Evolutionary conservation across 2,888 invertebrate genomes (phyloP), one percentile per base, ranked within the genome.

Genomic region (Therioaphis trifolii): DNA sequence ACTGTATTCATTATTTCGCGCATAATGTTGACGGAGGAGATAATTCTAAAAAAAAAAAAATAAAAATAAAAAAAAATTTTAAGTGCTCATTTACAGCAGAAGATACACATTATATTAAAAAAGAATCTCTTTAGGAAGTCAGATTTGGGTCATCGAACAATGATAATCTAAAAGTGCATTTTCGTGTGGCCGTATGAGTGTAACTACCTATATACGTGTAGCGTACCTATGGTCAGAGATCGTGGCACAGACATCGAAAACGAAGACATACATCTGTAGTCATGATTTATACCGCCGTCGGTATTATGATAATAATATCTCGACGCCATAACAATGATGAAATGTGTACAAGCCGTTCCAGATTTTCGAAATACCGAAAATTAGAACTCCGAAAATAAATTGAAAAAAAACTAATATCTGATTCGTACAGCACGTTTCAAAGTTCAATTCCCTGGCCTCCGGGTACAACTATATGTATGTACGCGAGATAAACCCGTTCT

Each of bases 111-210:
- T 58, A 24, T 58, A 21, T 58, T 58, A 58, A 21, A 7, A 58
- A 21, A 58, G n/a, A 58, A 58, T 58, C 58, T 12, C 21, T 58
- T 3, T 2, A 7, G 21, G 58, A 21, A 58, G 58, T 58, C 11
- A 21, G 58, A 58, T 58, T 58, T 58, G 58, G 58, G 58, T 58
- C 58, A 58, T 58, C 58, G 58, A 58, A 58, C 58, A 58, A 58
- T 58, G 58, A 58, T n/a, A 58, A 58, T 58, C 21, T 58, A 58
- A 58, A 21, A 9, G 24, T 21, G 21, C 58, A 58, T 58, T 58
- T 58, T 58, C 21, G 21, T 58, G 5, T 11, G 12, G 12, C 9
- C 21, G 58, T 58, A 35, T 7, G 24, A 21, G 58, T 58, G 12
- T 58, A 35, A 58, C 21, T n/a, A 55, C 4, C 43, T 43, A 4